Evolutionary conservation across 1,140 invertebrate species (phyloP), one percentile per base, ranked within the genome.

Genomic region (Hycleus cichorii): DNA sequence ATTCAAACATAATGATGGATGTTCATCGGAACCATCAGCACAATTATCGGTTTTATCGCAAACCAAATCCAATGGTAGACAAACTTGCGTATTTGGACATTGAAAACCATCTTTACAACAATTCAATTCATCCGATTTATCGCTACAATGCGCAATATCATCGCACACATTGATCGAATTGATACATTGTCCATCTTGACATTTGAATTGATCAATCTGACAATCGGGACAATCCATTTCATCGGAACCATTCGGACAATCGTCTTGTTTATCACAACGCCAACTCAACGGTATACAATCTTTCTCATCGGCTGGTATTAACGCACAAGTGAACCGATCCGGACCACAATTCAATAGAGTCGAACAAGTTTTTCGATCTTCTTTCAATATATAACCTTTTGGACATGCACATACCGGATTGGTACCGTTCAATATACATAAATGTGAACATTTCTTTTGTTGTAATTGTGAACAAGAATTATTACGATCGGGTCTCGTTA

Each of bases 191-290:
- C 84, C 85, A 69, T 84, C 86, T 53, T 80, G 77, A 61, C 90
- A 93, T 45, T 80, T 78, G 61, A 91, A 93, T 62, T 89, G 83
- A 64, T 87, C 81, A 2, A 75, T 74, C 3, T 67, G 72, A 68
- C 85, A 87, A 1, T 74, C 74, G 0, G 82, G 78, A 68, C 89
- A 91, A n/a, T 82, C 82, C 2, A 81, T 73, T 74, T 94, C 90
- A 68, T 93, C 90, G 3, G 87, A 88, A 11, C 83, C 83, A 72
- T 94, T 91, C 1, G 79, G 75, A 76, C 94, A 97, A 72, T 97
- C 92, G 39, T 77, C 77, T 57, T 90, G 85, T 0, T 84, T 84
- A 72, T 95, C 92, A 72, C 92, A 95, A 65, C 78, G 85, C 91
- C 92, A 95, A 0, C 80, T 78, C 0, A 78, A 74, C 0, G 92